These are phyloP conservation scores for Chiropotes sagulatus DNA, from an alignment of 2,797 vertebrate genomes.

Conservation along the genomic window DNA sequence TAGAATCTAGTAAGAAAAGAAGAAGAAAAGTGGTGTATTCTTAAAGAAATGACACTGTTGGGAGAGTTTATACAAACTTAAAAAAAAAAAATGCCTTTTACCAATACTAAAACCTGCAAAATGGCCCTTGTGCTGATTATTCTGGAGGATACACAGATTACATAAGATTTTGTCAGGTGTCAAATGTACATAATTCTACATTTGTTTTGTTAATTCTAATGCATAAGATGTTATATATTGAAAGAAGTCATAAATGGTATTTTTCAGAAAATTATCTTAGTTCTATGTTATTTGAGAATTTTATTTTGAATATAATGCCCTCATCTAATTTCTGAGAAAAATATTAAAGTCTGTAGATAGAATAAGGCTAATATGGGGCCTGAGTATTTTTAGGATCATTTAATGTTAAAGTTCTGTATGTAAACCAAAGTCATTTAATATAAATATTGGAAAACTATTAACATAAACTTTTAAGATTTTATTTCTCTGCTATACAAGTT, in stretches of 20 bases:
- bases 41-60: background rate
- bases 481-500: background rate
- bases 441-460: background rate
- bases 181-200: background rate
- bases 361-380: background rate
- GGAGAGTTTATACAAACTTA: background rate
- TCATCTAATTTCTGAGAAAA: constrained; percentile 27
- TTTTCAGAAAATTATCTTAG: background rate
- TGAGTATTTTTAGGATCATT: background rate
- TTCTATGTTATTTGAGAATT: background rate
- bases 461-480: background rate
- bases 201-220: background rate
- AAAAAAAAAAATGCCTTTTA: background rate
- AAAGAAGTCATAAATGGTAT: background rate
- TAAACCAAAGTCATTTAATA: background rate
- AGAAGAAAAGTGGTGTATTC: background rate
- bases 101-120: background rate
- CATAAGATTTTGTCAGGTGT: background rate
- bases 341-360: background rate
- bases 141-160: background rate
- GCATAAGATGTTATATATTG: background rate
- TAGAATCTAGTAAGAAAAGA: background rate
- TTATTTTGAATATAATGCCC: background rate
- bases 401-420: background rate
- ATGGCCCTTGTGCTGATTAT: background rate